These are phyloP conservation scores for Crotophaga sulcirostris DNA, from an alignment of 2,113 vertebrate genomes.

Conservation along the genomic window DNA sequence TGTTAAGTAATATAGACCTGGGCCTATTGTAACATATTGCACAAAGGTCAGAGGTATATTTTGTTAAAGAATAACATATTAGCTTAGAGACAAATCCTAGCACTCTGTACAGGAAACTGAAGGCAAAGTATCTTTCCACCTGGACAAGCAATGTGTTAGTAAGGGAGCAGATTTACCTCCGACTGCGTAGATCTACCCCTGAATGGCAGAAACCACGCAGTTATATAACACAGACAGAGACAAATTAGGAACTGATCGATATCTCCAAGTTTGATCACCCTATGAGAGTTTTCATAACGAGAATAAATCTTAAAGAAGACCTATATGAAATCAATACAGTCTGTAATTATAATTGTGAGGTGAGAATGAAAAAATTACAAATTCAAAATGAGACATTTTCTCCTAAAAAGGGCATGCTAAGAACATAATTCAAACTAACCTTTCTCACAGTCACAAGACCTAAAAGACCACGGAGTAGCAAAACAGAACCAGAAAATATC, in stretches of 20 bases:
- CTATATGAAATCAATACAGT: neutral
- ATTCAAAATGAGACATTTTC: neutral
- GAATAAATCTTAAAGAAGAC: neutral
- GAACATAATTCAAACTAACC: neutral
- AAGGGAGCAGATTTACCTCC: neutral
- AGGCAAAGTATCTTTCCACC: neutral
- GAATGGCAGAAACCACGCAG: neutral
- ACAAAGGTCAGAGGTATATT: neutral
- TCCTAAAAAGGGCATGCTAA: neutral
- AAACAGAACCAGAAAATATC: neutral
- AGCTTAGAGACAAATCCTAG: neutral
- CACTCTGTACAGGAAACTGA: neutral
- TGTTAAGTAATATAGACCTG: neutral
- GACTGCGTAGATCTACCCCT: neutral
- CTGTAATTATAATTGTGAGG: neutral
- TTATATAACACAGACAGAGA: neutral
- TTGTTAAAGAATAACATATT: neutral
- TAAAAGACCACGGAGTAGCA: neutral
- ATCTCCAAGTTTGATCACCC: neutral
- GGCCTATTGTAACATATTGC: neutral
- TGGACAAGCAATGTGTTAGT: neutral
- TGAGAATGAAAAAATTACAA: neutral
- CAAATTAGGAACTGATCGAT: neutral
- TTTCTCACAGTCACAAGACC: neutral
- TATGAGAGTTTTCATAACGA: neutral